Percentiles rank a stretch among this genome's conserved stretches.
phyloP scores from a whole-genome alignment of 2,113 vertebrate genomes.

The Arizona elegans region DNA sequence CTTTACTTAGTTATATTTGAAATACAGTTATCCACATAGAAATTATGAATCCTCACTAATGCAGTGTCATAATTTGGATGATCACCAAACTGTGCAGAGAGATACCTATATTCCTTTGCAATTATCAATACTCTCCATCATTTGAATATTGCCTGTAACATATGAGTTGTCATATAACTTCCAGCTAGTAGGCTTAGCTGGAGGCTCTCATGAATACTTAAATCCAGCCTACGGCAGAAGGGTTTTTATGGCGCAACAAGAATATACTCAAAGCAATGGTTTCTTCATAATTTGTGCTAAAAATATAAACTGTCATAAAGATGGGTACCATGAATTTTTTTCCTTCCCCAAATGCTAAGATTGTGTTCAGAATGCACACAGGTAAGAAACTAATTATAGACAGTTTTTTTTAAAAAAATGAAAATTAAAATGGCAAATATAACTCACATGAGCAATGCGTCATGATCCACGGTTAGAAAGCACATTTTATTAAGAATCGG shows the following conservation, averaged over 20 bases:
- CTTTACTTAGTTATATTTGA: not conserved
- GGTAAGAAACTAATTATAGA: not conserved
- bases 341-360: not conserved
- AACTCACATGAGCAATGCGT: not conserved
- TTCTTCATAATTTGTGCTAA: constrained; percentile 5
- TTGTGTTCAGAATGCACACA: not conserved
- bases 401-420: not conserved
- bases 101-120: not conserved
- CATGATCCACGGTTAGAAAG: not conserved
- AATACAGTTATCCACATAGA: not conserved
- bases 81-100: not conserved
- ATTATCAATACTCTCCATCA: not conserved
- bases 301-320: not conserved
- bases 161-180: not conserved
- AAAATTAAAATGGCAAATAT: not conserved
- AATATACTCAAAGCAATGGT: not conserved
- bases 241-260: not conserved
- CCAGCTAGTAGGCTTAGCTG: not conserved
- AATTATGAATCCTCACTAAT: not conserved
- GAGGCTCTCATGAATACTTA: constrained; percentile 9
- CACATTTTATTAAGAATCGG: not conserved
- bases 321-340: not conserved
- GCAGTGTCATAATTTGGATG: not conserved
- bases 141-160: not conserved
- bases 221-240: not conserved